Evolutionary conservation across 1,140 invertebrate species (phyloP).

Genomic region (Bacillus rossius): DNA sequence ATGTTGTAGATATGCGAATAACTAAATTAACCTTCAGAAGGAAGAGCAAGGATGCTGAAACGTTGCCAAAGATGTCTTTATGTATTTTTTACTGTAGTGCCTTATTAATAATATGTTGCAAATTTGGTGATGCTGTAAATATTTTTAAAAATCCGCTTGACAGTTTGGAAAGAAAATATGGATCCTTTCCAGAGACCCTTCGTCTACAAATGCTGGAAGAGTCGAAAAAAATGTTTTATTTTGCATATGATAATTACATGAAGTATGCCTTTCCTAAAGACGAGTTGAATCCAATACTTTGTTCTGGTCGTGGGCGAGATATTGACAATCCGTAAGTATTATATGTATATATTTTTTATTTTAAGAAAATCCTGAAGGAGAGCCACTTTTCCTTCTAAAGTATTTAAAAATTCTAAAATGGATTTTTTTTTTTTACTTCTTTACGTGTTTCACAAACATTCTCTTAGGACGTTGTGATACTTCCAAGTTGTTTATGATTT

Average conservation of each 20-base stretch:
- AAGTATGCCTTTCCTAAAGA: conserved; percentile 60
- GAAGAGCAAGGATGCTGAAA: background rate
- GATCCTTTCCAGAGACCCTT: conserved; percentile 37
- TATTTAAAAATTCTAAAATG: no score
- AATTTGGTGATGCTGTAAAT: conserved; percentile 21
- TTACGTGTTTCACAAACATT: no score
- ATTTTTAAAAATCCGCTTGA: conserved; percentile 39
- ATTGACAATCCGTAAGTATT: conserved; percentile 52
- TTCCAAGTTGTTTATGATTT: no score
- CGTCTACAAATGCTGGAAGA: conserved; percentile 35
- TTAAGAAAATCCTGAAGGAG: no score
- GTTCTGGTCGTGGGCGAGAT: conserved; percentile 51
- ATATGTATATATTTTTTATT: background rate
- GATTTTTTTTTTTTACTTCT: no score
- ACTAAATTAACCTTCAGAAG: conserved; percentile 1
- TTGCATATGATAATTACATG: conserved; percentile 63
- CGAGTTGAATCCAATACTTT: conserved; percentile 59
- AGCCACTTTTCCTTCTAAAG: no score
- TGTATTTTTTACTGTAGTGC: background rate
- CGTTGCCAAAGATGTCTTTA: conserved; percentile 9
- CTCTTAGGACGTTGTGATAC: no score
- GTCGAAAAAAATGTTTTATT: conserved; percentile 50
- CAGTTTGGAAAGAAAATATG: conserved; percentile 44
- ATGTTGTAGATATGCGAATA: background rate
- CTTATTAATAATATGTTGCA: background rate